Evolutionary conservation across 2,113 vertebrate genomes (phyloP).

Genomic region (Equus quagga): DNA sequence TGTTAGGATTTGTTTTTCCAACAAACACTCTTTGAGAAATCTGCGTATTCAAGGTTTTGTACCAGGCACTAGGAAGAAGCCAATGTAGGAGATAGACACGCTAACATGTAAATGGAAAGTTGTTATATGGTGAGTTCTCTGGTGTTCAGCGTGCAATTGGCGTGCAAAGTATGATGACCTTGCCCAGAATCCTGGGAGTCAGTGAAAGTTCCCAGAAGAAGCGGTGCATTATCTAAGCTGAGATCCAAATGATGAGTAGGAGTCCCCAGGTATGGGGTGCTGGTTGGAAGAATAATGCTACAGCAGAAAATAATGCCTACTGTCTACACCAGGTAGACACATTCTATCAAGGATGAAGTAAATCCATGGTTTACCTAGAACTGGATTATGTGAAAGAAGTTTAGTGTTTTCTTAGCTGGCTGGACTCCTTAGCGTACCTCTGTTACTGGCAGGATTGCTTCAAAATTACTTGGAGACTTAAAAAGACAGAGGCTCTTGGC

Average conservation of each 20-base stretch:
- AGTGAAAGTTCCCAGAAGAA: neutral
- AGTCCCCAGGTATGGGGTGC: no score
- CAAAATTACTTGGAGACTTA: neutral
- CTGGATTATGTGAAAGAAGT: neutral
- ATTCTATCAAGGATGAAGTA: neutral
- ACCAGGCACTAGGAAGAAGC: neutral
- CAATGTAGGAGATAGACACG: neutral
- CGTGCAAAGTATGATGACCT: neutral
- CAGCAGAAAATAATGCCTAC: neutral
- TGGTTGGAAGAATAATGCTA: neutral
- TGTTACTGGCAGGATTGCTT: neutral
- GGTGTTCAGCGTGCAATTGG: neutral
- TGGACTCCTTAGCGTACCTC: neutral
- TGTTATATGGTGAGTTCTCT: neutral
- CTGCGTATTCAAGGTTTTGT: neutral
- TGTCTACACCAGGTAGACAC: neutral
- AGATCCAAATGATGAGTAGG: neutral
- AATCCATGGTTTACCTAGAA: neutral
- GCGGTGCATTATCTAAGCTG: neutral
- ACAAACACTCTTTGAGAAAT: neutral
- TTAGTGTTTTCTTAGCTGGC: neutral
- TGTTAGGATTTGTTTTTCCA: neutral
- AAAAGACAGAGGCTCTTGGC: neutral
- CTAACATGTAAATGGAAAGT: neutral
- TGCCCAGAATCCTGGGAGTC: conserved; percentile 3